Base-by-base conservation (phyloP, 2,888 invertebrate species). In the Hetaerina titia region DNA sequence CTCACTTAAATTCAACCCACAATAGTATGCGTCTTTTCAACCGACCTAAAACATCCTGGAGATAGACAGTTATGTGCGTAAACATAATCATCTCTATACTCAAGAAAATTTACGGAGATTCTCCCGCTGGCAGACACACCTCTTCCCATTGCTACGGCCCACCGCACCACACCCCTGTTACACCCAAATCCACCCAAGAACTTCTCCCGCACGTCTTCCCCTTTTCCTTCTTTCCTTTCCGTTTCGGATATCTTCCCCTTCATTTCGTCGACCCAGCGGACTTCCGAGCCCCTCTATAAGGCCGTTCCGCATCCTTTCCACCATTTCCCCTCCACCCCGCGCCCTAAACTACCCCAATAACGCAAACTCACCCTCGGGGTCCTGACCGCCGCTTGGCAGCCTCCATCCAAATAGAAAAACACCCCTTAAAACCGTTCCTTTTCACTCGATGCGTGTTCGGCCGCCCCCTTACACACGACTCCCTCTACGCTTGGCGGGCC, bases 201-300 rank as follows among this genome's bases (percentile, higher is more conserved):
- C 25, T 81, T 81, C 57, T 13, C n/a, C 89, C 45, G 31, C 22
- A 25, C 45, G 9, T 25, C 22, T 64, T 90, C 64, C 15, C 69
- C 60, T 4, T 45, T 11, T n/a, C 69, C 31, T 45, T 17, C 31
- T 15, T 19, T 90, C 90, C 60, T 92, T 92, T 74, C 64, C 92
- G 92, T 69, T 92, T 92, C 69, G n/a, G 92, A 92, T 92, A 92
- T 92, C 56, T 92, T 92, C 92, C 92, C 92, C 92, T 92, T 92
- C 92, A 92, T 92, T 92, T 69, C 64, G 56, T 69, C 69, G 56
- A 69, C 56, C 92, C 69, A 69, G 69, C 92, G 69, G 69, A 64
- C 64, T 92, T 92, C 69, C 92, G 92, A 56, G 45, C 92, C 58
- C 92, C 92, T 69, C 56, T 69, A 92, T 69, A 92, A 92, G 69